A percentile compares a stretch with the other conserved stretches of the same genome.
These are phyloP conservation scores for Eulithis testata DNA, from an alignment of 2,888 invertebrate genomes.

Conservation along the genomic window DNA sequence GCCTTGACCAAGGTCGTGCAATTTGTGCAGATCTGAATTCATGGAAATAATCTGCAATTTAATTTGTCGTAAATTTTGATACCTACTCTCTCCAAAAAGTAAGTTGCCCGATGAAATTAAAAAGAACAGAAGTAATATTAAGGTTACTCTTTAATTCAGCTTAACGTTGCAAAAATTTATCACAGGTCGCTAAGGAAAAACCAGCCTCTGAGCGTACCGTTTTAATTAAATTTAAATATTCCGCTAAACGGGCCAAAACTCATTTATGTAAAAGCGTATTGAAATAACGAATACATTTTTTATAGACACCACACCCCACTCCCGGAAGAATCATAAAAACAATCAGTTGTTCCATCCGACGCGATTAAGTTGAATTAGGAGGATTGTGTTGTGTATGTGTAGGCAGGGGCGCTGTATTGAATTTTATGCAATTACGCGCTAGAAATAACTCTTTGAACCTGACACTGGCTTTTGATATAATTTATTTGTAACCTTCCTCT, in stretches of 20 bases:
- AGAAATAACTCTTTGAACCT: conserved; percentile 20
- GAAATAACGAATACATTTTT: conserved; percentile 38
- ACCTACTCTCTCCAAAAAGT: neutral
- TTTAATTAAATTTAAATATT: conserved; percentile 35
- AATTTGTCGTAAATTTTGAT: too few relatives aligned
- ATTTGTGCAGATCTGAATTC: conserved; percentile 48
- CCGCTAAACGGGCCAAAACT: conserved; percentile 27
- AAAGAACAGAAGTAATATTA: conserved; percentile 13
- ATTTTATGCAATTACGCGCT: conserved; percentile 39
- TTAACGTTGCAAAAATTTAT: conserved; percentile 19
- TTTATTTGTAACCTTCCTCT: conserved; percentile 8
- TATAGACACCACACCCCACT: conserved; percentile 27
- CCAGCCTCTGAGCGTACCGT: conserved; percentile 14
- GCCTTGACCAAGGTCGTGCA: conserved; percentile 50
- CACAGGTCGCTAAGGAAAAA: conserved; percentile 20
- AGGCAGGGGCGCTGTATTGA: conserved; percentile 36
- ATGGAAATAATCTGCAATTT: conserved; percentile 5
- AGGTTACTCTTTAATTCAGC: conserved; percentile 9
- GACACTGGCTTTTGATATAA: conserved; percentile 9
- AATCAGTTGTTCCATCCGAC: conserved; percentile 46
- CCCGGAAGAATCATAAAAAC: conserved; percentile 47
- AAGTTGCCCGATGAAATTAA: conserved; percentile 23
- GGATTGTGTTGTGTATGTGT: conserved; percentile 32
- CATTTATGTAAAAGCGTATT: conserved; percentile 33
- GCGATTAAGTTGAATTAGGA: conserved; percentile 49